Base-by-base conservation (phyloP, 2,113 vertebrate genomes). In the Poeciliopsis occidentalis region DNA sequence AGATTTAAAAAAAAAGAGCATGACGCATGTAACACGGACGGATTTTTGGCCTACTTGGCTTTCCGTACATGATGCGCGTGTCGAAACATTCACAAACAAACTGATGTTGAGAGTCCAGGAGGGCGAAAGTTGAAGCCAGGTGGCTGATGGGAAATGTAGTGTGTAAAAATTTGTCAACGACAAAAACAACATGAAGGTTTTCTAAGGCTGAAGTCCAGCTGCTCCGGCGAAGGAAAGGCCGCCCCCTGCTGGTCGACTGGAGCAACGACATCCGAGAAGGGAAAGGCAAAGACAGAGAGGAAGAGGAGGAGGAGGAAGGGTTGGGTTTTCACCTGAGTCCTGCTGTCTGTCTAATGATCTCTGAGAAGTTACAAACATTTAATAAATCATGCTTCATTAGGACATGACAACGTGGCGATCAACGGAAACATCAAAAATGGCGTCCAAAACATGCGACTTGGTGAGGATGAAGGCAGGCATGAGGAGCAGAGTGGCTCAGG, bases 401-500 rank as follows among this genome's bases (percentile, higher is more conserved):
- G 61, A 82, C 65, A 44, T 13, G 41, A 81, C 64, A 37, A 54
- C 24, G 27, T 12, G 60, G 69, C 81, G 76, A 74, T 73, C 73
- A 26, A 65, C 71, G 60, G 15, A 54, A 37, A 12, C 95, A 91
- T 88, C 92, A 13, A 30, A 12, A 11, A 41, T 13, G 31, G 75
- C 95, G 92, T 88, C 92, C 11, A 32, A 12, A 11, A 71, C 89
- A 91, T 88, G 89, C 85, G 60, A 29, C 75, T 66, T 64, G 11
- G 73, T 81, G 76, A 85, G 27, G 75, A 69, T 85, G 86, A 81
- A 41, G 81, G 83, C 88, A 86, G 91, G 94, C 94, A 94, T 95
- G 95, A 93, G 93, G 92, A 91, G 84, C 87, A 92, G 87, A 94
- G 94, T 94, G 95, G 95, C 88, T 89, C 95, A 95, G 94, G 95